These are phyloP conservation scores for Mastigias papua DNA, from an alignment of 30 jellyfish, hydroid and myxozoan species.

Conservation along the genomic window DNA sequence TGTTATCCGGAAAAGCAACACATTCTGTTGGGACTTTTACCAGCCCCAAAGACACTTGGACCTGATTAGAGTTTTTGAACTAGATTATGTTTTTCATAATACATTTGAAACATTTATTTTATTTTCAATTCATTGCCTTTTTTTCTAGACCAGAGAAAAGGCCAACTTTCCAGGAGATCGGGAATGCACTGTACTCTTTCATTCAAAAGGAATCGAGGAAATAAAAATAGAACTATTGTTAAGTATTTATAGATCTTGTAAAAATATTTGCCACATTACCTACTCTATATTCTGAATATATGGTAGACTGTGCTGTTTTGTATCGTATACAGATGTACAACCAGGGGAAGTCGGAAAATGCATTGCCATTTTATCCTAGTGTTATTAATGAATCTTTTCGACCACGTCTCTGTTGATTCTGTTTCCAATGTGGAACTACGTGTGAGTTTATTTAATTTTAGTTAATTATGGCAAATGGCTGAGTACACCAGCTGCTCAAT, in stretches of 20 bases:
- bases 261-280: neutral
- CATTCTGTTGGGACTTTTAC: too few species aligned
- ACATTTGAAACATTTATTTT: too few species aligned
- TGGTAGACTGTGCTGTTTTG: neutral
- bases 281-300: conserved; percentile 2
- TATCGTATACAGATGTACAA: neutral
- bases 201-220: conserved; percentile 70
- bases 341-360: neutral
- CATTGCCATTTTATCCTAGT: neutral
- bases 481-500: too few species aligned
- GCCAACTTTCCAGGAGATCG: conserved; percentile 87
- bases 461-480: too few species aligned
- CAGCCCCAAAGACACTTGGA: too few species aligned
- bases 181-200: conserved; percentile 53
- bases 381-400: neutral
- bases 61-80: too few species aligned
- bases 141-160: conserved; percentile 84
- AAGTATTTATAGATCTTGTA: neutral
- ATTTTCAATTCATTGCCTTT: neutral
- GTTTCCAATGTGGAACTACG: too few species aligned
- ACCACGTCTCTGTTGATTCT: too few species aligned
- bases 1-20: too few species aligned
- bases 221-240: neutral
- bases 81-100: too few species aligned
- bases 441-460: too few species aligned